Evolutionary conservation across 2,888 invertebrate genomes (phyloP), one percentile per base, ranked within the genome.

Genomic region (Xanthia icteritia): DNA sequence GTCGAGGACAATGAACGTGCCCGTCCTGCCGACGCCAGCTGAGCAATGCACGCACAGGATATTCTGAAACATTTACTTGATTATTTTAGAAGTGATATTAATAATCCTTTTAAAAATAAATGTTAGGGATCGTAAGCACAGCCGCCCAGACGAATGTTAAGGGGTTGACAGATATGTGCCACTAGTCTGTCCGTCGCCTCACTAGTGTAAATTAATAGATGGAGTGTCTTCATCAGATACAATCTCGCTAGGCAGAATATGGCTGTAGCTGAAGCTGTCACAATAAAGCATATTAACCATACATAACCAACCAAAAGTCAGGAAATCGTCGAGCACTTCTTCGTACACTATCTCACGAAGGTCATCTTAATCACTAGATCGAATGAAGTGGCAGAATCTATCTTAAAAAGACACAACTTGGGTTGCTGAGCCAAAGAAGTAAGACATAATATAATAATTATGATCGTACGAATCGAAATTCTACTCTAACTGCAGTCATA

Each of bases 1-100:
- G 94, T 99, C 99, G 82, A 99, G 98, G 42, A 99, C 99, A 91
- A 99, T 99, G 94, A 99, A 99, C 0, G 99, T 99, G 79, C 99
- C 99, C 0, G 99, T 99, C 89, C 99, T 97, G 48, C 99, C 99
- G 89, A 99, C 99, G 77, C 99, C 99, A 73, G 99, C 99, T 86
- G 99, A 99, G 92, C 98, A 98, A 92, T 99, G 99, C 48, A 99
- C 99, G 90, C 99, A 98, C 87, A 99, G 97, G 45, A 98, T 98
- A 71, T 95, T 96, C 96, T 96, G 93, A 65, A 94, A 94, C 72
- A 76, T 45, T 79, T 73, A 77, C 63, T 45, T 54, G 5, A 61
- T 63, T 68, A 36, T 63, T 75, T 56, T n/a, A 58, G 13, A 65
- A 51, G 9, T 27, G n/a, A 66, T 6, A 48, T 15, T 13, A n/a